Evolutionary conservation across 1,140 invertebrate species (phyloP), one percentile per base, ranked within the genome.

Genomic region (Musca vetustissima): DNA sequence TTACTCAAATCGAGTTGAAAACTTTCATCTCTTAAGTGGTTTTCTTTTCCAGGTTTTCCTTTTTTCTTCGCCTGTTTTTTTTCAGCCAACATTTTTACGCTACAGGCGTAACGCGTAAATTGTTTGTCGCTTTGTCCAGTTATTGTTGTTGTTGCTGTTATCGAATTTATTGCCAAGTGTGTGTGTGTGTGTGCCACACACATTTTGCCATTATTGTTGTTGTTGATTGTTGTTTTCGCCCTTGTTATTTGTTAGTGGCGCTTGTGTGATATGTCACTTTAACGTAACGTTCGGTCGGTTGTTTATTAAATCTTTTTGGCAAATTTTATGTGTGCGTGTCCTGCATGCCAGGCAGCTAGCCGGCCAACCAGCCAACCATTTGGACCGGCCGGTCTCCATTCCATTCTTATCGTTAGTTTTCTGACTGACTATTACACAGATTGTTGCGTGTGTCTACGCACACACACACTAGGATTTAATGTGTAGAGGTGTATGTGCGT

Each of bases 291-390:
- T 61, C 13, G 57, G n/a, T 61, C 13, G 57, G n/a, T 61, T 61
- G 57, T 61, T 61, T 61, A 61, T 61, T 43, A 61, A 61, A 61
- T 61, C 57, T 61, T 61, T n/a, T 61, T 28, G 57, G n/a, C 32
- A 61, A 61, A 36, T 61, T 43, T 36, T 19, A 32, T 61, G 57
- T 43, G 57, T 61, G 57, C 57, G 57, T 61, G 57, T 32, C 36
- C 36, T 43, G 36, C 36, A 43, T 43, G 11, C 28, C 28, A 43
- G 36, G 6, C 36, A 13, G 36, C 36, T 28, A 28, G 13, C 6
- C 28, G 13, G 36, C 7, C 36, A 43, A 43, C 6, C 28, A 43
- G 36, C 7, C 36, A 43, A 9, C 7, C 36, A 43, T 9, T 8
- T 2, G 11, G 36, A 43, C 36, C 36, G 36, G 36, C 36, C 36